Evolutionary conservation across 2,113 vertebrate species (phyloP).

Genomic region (Eolophus roseicapilla): DNA sequence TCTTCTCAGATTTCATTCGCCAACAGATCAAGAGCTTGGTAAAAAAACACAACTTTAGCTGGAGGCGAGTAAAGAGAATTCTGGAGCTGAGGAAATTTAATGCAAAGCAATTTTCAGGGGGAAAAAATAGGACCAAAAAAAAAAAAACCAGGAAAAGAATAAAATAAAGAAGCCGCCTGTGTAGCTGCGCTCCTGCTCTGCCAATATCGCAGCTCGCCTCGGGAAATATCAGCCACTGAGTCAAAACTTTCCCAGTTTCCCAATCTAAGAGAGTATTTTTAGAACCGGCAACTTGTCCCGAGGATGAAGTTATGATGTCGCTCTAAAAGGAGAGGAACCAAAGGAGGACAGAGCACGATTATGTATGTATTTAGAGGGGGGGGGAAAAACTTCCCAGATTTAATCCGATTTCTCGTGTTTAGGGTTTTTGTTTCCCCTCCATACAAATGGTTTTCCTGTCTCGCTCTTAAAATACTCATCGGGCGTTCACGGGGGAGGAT

Average conservation of each 20-base stretch:
- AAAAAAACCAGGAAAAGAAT: background rate
- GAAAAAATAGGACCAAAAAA: background rate
- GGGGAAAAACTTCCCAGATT: background rate
- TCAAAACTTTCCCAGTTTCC: slow-evolving; percentile 35
- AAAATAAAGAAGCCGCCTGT: background rate
- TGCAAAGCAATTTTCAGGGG: slow-evolving; percentile 74
- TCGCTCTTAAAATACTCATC: background rate
- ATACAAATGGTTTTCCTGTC: background rate
- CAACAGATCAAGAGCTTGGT: slow-evolving; percentile 75
- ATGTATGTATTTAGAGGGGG: background rate
- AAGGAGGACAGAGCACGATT: background rate
- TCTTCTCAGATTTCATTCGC: slow-evolving; percentile 80
- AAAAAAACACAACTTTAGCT: slow-evolving; percentile 76
- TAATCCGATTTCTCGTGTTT: background rate
- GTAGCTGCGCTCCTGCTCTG: background rate
- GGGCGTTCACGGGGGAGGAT: background rate
- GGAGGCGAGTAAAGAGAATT: slow-evolving; percentile 79
- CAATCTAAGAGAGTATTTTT: background rate
- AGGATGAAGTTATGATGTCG: background rate
- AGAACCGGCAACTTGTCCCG: background rate
- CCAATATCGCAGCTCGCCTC: slow-evolving; percentile 50
- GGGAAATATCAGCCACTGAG: slow-evolving; percentile 64
- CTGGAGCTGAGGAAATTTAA: slow-evolving; percentile 75
- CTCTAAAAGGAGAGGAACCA: background rate
- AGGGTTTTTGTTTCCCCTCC: background rate